Base-by-base conservation (phyloP, 1,140 invertebrate species). In the Carcinoscorpius rotundicauda region DNA sequence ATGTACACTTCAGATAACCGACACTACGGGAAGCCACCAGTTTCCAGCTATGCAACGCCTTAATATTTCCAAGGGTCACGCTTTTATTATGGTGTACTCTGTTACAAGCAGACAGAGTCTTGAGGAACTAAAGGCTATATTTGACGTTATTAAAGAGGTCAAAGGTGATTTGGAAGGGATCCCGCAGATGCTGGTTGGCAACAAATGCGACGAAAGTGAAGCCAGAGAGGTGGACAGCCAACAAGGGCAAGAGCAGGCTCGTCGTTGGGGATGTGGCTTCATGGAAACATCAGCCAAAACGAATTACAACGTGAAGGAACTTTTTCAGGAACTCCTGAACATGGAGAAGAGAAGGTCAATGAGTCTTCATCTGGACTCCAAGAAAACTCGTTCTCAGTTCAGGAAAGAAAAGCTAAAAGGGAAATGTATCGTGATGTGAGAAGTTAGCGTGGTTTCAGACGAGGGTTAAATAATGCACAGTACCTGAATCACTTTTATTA, bases 21-120 rank as follows among this genome's bases (percentile, higher is more conserved):
- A 99, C 78, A 98, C 95, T 71, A 94, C 93, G 68, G 96, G 97
- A 69, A 97, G 92, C 70, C 97, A 99, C 82, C 97, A 99, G 79
- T 99, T 99, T 81, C 97, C 97, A 65, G 97, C 97, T 66, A 99
- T 99, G 97, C 97, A 99, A 80, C 82, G 96, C 75, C 82, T 99
- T 68, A 96, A 93, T 67, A 98, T 99, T 75, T 93, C 89, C 75
- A 98, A 98, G 83, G 97, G 81, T 50, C 91, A 95, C 79, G 91
- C 92, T 68, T 95, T 95, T 78, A 95, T 95, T 73, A 82, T 96
- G 69, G 92, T 96, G 50, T 94, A 91, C 78, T 93, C 91, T 61
- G 87, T 93, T 60, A 93, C 89, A 72, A 93, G 91, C 73, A 83
- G 90, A 71, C 94, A 98, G 78, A 96, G 92, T 67, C 81, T 99